Evolutionary conservation across 2,113 vertebrate species (phyloP), one percentile per base, ranked within the genome.

Genomic region (Heterochromis multidens): DNA sequence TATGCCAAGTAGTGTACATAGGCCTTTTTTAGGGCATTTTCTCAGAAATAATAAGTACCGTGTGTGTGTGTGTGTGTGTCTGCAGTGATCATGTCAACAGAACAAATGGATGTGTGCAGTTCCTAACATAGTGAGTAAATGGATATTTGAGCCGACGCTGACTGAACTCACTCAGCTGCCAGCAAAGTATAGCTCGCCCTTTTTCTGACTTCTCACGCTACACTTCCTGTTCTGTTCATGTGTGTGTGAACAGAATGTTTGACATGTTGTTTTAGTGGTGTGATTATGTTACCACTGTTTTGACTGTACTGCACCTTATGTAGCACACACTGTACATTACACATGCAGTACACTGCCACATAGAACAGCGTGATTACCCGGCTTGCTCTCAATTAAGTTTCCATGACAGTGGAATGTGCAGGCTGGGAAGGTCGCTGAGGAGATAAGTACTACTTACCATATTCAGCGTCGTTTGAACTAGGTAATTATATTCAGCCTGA

Each of bases 391-490:
- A 62, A 85, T 89, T 92, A 91, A 67, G 80, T 93, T 91, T 91
- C 91, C 86, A 83, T 93, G 90, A 90, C 91, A 88, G 89, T 87
- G 83, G 77, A 89, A 87, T 91, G 90, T 25, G 63, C 54, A 7
- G 86, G 83, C 82, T 35, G 49, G 80, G 84, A 91, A 94, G 93
- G 93, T 94, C 81, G 65, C 57, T 61, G 80, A 81, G 84, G 87
- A 87, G 93, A 94, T 94, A 93, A 93, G 89, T 92, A 78, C 88
- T 92, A 91, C 94, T 94, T 93, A 93, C 86, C 92, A 93, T 93
- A 89, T 94, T 81, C 93, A 87, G 85, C 62, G 4, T 77, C 9
- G 81, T 92, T 94, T 91, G 89, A 93, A 92, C 87, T 87, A 77
- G 79, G 87, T 91, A 89, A 94, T 95, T 94, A 93, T 93, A 92